Base-by-base conservation (phyloP, 2,888 invertebrate species). In the Tanypteryx hageni region DNA sequence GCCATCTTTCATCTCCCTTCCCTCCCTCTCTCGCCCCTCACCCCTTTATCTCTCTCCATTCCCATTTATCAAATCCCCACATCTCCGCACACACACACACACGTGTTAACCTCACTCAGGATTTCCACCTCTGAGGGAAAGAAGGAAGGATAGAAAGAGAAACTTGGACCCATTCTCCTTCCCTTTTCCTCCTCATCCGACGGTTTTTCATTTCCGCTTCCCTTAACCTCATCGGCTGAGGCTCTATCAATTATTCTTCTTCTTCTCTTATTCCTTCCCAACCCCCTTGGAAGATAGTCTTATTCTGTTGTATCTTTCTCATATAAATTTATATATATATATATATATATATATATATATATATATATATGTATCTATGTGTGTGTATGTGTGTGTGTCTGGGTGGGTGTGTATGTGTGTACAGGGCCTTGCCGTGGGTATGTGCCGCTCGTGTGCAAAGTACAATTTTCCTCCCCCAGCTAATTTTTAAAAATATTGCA, bases 201-300 rank as follows among this genome's bases (percentile, higher is more conserved):
- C 89, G 64, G 61, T 89, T 89, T 89, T 89, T 89, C 89, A 89
- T 89, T 89, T 89, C 89, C 89, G 89, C 89, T 61, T 89, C 64
- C 44, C 89, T 64, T 89, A 89, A 89, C 89, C 89, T 61, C 89
- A 89, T 89, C 89, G 89, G 64, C 61, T 64, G 89, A 27, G 89
- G 89, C 68, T 61, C 44, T 64, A 89, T 89, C 89, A 89, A 89
- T 89, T 89, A 89, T 89, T 89, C 83, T 83, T 83, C 89, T 89
- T 68, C 64, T 44, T 18, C 64, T 89, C 83, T 83, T 83, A 64
- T 89, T 68, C 64, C 64, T 18, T 31, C 57, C 22, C 59, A 22
- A 58, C 0, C 64, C 18, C 64, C 31, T 16, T 22, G 31, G 44
- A 68, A n/a, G n/a, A 85, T 64, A 89, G 76, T 27, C 27, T 44